Percentiles rank a stretch among this genome's conserved stretches.
phyloP scores from a whole-genome alignment of 2,888 invertebrate genomes.

The Nymphalis c-album region DNA sequence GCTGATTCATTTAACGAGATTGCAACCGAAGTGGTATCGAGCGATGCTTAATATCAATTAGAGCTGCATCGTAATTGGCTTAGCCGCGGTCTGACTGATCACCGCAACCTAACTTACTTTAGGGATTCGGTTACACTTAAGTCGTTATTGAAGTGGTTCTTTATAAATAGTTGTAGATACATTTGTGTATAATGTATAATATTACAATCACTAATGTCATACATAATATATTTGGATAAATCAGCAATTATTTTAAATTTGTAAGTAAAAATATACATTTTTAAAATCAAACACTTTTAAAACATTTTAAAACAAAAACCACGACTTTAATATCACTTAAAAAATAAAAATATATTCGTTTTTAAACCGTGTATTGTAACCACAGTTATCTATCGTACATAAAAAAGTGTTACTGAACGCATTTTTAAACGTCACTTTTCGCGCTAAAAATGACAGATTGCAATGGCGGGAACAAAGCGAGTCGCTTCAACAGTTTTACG shows the following conservation, averaged over 20 bases:
- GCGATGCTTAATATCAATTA: slow-evolving; percentile 38
- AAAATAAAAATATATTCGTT: no score
- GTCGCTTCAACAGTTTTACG: slow-evolving; percentile 30
- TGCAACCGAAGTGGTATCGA: slow-evolving; percentile 31
- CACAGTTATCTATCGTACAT: slow-evolving; percentile 29
- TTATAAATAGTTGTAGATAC: not conserved
- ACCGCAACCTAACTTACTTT: slow-evolving; percentile 27
- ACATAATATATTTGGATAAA: no score
- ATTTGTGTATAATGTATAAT: no score
- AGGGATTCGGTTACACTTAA: slow-evolving; percentile 11
- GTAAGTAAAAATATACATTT: no score
- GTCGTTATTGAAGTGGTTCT: not conserved
- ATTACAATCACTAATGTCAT: no score
- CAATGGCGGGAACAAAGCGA: slow-evolving; percentile 41
- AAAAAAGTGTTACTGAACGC: slow-evolving; percentile 38
- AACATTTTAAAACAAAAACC: no score
- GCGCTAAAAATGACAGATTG: slow-evolving; percentile 46
- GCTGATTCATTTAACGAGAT: slow-evolving; percentile 30
- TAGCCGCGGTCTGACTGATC: slow-evolving; percentile 37
- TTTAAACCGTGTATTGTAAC: slow-evolving; percentile 5
- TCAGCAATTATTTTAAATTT: no score
- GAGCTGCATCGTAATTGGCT: slow-evolving; percentile 34
- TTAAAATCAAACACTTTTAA: no score
- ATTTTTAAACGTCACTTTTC: slow-evolving; percentile 46
- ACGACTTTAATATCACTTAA: no score